A percentile compares a stretch with the other conserved stretches of the same genome.
phyloP scores from a whole-genome alignment of 2,113 vertebrate species.

The Ophthalmolycus amberensis region DNA sequence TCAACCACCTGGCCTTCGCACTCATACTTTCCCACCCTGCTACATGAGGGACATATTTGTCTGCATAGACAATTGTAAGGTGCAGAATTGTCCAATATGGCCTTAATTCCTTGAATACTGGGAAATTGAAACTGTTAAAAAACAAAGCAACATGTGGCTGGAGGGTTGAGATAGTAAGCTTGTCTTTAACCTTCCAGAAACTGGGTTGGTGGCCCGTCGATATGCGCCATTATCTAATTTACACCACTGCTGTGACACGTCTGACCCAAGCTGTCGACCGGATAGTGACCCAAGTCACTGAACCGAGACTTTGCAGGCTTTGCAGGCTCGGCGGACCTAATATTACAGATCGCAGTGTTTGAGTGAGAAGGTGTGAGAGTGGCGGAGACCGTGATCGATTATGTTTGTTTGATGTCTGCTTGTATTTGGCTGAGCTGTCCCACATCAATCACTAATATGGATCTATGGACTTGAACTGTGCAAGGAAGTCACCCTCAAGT shows the following conservation, averaged over 20 bases:
- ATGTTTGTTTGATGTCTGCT: constrained; percentile 16
- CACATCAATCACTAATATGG: constrained; percentile 38
- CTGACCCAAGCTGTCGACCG: constrained; percentile 32
- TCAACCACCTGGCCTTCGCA: neutral
- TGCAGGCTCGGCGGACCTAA: constrained; percentile 11
- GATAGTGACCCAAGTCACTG: constrained; percentile 1
- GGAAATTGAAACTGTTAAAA: neutral
- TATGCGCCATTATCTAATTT: constrained; percentile 8
- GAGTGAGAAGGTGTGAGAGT: neutral
- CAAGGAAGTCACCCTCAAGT: neutral
- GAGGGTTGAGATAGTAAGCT: neutral
- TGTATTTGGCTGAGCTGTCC: constrained; percentile 32
- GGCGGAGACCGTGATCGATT: constrained; percentile 46
- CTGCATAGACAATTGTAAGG: no score
- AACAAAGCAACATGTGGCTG: neutral
- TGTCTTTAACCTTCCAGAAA: neutral
- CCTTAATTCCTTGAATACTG: neutral
- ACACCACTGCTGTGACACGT: constrained; percentile 19
- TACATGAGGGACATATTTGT: neutral
- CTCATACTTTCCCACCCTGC: neutral
- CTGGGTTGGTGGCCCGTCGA: neutral
- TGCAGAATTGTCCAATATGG: neutral
- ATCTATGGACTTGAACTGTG: constrained; percentile 14
- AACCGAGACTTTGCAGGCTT: neutral
- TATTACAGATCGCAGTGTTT: neutral